Base-by-base conservation (phyloP, 2,113 vertebrate genomes). In the Psettodes erumei region DNA sequence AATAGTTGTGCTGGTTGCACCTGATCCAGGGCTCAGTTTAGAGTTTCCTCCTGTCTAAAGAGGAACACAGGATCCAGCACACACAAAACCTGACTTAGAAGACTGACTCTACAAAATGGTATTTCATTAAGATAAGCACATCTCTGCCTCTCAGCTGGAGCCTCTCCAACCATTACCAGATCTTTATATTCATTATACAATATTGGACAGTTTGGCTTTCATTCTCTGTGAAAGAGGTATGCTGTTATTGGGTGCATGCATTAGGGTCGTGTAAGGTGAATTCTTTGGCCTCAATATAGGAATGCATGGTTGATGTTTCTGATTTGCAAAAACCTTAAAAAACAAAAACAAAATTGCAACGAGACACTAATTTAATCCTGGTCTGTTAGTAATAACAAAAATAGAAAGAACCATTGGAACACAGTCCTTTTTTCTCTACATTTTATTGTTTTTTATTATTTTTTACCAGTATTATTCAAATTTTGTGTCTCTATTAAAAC, bases 11-110 rank as follows among this genome's bases (percentile, higher is more conserved):
- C 83, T 70, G 88, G 55, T 86, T 88, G 86, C 91, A 93, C 89
- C 89, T 91, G 93, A 94, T 94, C 86, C 86, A 75, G 33, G 70
- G 72, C 86, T 89, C 88, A 83, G 92, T 93, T 89, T 93, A 83
- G 89, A 87, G 83, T 94, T 93, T 88, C 89, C 43, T 76, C 43
- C 35, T 53, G 74, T 87, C 83, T 76, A 54, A 85, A 69, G 69
- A 84, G 77, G 65, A 89, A 91, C 68, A 74, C 56, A 19, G 69
- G 80, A 91, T 86, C 68, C 66, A 35, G 47, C 45, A 38, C 43
- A 65, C 54, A 78, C 77, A 79, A 77, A 89, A 84, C 69, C 38
- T 28, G 60, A 70, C 69, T 87, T 81, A 61, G 67, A 89, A 84
- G 71, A 80, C 70, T 37, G 60, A 71, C 48, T 73, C 80, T 58